Evolutionary conservation across 2,113 vertebrate species (phyloP).

Genomic region (Cacatua alba): DNA sequence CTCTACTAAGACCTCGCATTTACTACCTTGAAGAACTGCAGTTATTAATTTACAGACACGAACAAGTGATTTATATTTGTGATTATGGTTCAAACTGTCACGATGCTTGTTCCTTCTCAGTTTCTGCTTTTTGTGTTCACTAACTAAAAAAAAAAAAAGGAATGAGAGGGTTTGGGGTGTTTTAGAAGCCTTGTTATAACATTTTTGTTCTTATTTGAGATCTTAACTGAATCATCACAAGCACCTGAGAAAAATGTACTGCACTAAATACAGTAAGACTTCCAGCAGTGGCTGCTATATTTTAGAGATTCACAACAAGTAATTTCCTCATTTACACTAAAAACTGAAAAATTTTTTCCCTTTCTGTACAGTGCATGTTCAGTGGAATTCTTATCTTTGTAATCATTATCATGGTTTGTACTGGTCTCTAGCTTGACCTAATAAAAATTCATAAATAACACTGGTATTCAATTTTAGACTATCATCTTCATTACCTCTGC

Average conservation of each 20-base stretch:
- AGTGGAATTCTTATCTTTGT: neutral
- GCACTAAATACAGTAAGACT: neutral
- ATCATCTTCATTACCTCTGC: neutral
- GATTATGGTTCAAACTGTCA: neutral
- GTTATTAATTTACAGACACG: conserved; percentile 11
- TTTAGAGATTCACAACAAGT: neutral
- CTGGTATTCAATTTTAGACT: neutral
- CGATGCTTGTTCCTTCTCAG: neutral
- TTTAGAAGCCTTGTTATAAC: neutral
- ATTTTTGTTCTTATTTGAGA: neutral
- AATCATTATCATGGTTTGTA: neutral
- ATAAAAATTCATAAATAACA: neutral
- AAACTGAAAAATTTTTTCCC: neutral
- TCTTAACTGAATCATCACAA: neutral
- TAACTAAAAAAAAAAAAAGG: neutral
- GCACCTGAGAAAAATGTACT: neutral
- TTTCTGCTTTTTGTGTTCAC: neutral
- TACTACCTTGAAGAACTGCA: neutral
- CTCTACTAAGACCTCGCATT: neutral
- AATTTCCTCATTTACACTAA: neutral
- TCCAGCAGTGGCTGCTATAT: neutral
- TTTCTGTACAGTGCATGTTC: rapidly evolving
- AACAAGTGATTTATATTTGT: conserved; percentile 15
- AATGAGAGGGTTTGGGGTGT: neutral
- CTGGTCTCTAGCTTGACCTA: neutral